A percentile compares a stretch with the other conserved stretches of the same genome.
phyloP scores from a whole-genome alignment of 2,888 invertebrate species.

The Zelleria hepariella region DNA sequence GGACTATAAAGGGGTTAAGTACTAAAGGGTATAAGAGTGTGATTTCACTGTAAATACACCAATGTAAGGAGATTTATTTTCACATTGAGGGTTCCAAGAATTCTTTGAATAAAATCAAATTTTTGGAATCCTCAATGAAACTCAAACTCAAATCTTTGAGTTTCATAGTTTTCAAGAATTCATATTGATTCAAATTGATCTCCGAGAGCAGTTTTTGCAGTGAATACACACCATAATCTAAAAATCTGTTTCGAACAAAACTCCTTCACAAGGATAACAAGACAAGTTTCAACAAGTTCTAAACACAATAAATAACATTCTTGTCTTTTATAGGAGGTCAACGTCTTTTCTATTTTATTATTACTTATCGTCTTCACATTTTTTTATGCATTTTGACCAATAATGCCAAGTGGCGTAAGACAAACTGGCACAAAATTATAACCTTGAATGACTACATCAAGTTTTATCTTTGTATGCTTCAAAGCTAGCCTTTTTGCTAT shows the following conservation, averaged over 20 bases:
- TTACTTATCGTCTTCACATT: constrained; percentile 43
- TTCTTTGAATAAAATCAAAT: no score
- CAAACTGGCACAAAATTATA: neutral
- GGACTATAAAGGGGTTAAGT: neutral
- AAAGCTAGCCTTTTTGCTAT: no score
- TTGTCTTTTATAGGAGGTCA: constrained; percentile 58
- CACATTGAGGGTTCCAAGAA: no score
- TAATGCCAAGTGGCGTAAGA: neutral
- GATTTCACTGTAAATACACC: no score
- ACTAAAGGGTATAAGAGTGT: no score
- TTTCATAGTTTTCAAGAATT: no score
- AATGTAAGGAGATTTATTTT: no score
- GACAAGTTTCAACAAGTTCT: constrained; percentile 47
- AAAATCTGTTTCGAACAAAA: constrained; percentile 49
- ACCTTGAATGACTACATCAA: neutral
- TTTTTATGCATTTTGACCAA: constrained; percentile 31
- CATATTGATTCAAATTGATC: no score
- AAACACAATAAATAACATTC: constrained; percentile 25
- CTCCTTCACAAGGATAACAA: constrained; percentile 68
- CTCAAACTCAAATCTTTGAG: no score
- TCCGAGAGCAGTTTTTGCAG: no score
- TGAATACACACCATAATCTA: constrained; percentile 37
- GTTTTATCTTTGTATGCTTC: neutral
- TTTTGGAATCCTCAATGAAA: no score
- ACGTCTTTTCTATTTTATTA: constrained; percentile 28